These are phyloP conservation scores for Pelodiscus sinensis DNA, from an alignment of 2,113 vertebrate species.

Conservation along the genomic window DNA sequence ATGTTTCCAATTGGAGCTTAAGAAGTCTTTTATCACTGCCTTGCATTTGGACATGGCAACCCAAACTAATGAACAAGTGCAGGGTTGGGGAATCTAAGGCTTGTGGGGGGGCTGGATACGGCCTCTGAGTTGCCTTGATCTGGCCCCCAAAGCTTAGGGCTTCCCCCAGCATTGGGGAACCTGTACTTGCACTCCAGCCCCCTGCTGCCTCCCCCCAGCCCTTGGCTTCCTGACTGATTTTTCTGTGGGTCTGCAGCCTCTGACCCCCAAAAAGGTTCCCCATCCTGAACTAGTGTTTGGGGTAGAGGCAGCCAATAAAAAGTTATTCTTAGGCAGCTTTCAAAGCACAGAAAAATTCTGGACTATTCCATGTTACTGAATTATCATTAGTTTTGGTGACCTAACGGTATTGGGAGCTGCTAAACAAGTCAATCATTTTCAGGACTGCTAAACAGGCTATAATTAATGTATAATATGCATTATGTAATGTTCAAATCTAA, in stretches of 20 bases:
- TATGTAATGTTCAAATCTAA: background rate
- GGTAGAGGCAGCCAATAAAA: background rate
- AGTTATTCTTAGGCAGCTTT: background rate
- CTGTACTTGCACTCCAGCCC: too few relatives aligned
- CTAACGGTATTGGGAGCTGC: background rate
- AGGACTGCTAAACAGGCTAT: background rate
- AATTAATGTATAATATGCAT: background rate
- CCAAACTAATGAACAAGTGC: background rate
- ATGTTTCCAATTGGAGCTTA: slow-evolving; percentile 7
- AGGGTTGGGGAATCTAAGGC: too few relatives aligned
- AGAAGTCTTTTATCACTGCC: background rate
- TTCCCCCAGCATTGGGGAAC: too few relatives aligned
- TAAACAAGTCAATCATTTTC: background rate
- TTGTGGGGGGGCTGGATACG: too few relatives aligned
- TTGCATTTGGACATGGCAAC: background rate
- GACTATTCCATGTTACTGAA: background rate
- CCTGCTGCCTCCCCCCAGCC: too few relatives aligned
- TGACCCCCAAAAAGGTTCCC: too few relatives aligned
- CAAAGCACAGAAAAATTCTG: background rate
- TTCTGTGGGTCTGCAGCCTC: too few relatives aligned
- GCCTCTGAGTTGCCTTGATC: too few relatives aligned
- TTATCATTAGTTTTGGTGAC: background rate
- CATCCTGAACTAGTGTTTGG: background rate
- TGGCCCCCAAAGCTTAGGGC: too few relatives aligned
- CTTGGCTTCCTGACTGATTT: too few relatives aligned